Evolutionary conservation across 2,888 invertebrate species (phyloP).

Genomic region (Griposia aprilina): DNA sequence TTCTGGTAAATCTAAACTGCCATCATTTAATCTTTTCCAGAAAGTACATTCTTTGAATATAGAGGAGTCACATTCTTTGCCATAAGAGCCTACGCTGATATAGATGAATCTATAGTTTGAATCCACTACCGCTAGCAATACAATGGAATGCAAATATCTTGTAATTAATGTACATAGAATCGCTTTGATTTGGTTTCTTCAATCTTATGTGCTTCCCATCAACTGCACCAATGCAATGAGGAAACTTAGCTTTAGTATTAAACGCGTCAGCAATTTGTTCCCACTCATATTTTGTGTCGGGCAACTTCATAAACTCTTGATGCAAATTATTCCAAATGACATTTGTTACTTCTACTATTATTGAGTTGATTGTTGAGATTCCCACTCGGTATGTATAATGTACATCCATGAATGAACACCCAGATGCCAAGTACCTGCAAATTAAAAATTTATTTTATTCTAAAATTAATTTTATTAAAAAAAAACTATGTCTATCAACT

Average conservation of each 20-base stretch:
- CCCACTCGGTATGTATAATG: constrained; percentile 7
- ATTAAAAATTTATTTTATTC: no score
- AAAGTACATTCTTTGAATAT: no score
- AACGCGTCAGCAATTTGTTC: constrained; percentile 11
- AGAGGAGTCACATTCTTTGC: no score
- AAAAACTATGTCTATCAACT: no score
- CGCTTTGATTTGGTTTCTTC: constrained; percentile 1
- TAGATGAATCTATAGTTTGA: no score
- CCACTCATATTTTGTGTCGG: constrained; percentile 5
- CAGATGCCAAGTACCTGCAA: background rate
- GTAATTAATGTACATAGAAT: no score
- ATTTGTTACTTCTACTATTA: constrained; percentile 9
- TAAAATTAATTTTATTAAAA: no score
- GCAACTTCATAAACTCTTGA: constrained; percentile 3
- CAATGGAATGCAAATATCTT: no score
- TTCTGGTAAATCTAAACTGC: no score
- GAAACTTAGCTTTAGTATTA: background rate
- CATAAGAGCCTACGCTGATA: no score
- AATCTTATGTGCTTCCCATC: constrained; percentile 1
- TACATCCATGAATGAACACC: constrained; percentile 2
- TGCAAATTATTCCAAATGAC: background rate
- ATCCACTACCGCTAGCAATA: no score
- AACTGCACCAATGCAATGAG: constrained; percentile 7
- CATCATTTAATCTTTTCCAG: no score
- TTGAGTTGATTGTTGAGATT: constrained; percentile 8